Evolutionary conservation across 2,888 invertebrate species (phyloP).

Genomic region (Cephus runcator): DNA sequence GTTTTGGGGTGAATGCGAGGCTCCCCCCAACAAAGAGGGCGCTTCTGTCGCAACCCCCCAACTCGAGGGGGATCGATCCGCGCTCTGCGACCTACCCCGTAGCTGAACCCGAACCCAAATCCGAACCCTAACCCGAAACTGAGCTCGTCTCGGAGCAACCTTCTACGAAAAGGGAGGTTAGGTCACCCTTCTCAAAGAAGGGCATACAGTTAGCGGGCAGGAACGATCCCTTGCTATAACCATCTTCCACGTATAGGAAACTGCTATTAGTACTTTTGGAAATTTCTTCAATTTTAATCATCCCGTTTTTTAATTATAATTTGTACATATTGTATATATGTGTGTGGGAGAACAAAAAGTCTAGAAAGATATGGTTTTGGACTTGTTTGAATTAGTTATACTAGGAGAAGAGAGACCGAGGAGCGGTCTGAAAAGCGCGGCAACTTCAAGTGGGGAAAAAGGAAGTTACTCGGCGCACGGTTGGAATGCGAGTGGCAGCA

Average conservation of each 20-base stretch:
- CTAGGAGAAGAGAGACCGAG: neutral
- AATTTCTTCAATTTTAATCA: neutral
- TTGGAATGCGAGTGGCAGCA: neutral
- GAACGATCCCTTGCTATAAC: neutral
- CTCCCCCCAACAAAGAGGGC: constrained; percentile 34
- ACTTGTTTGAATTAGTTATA: neutral
- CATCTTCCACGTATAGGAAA: neutral
- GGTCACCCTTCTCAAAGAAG: constrained; percentile 3
- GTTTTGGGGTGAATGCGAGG: constrained; percentile 24
- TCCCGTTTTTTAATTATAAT: neutral
- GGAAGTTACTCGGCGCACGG: neutral
- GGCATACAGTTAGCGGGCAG: neutral
- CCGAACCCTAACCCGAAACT: constrained; percentile 24
- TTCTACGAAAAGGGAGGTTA: neutral
- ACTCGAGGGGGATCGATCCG: constrained; percentile 54
- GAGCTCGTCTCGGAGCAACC: constrained; percentile 1
- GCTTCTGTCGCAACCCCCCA: constrained; percentile 35
- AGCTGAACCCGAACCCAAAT: constrained; percentile 42
- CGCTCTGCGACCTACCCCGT: constrained; percentile 40
- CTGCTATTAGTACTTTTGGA: neutral
- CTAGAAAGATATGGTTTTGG: neutral
- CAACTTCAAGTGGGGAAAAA: neutral
- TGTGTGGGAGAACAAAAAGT: neutral
- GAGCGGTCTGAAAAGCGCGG: neutral
- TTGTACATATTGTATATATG: neutral